Evolutionary conservation across 2,888 invertebrate genomes (phyloP).

Genomic region (Ochropleura leucogaster): DNA sequence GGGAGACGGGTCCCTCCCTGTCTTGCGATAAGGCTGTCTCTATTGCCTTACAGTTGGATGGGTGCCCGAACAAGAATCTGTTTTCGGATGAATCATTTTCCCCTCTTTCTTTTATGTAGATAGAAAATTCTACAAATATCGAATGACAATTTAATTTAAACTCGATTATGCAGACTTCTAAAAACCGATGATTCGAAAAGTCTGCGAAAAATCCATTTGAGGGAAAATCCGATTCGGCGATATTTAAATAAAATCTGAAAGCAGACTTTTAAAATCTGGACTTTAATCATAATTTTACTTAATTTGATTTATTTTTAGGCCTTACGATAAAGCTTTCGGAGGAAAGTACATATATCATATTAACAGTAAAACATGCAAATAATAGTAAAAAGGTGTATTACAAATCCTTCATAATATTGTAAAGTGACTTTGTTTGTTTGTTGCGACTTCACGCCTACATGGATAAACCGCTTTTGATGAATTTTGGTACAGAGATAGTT

Average conservation of each 20-base stretch:
- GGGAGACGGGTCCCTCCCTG: constrained; percentile 28
- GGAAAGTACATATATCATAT: background rate
- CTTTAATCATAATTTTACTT: background rate
- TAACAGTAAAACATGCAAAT: no score
- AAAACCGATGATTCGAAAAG: constrained; percentile 15
- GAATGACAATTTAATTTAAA: constrained; percentile 10
- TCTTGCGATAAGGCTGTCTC: constrained; percentile 27
- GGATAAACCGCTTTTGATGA: no score
- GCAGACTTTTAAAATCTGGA: background rate
- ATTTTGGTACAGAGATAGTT: no score
- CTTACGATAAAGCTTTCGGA: background rate
- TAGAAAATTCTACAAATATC: background rate
- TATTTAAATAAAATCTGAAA: constrained; percentile 22
- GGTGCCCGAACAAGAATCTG: constrained; percentile 21
- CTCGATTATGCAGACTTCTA: constrained; percentile 1
- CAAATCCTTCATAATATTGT: no score
- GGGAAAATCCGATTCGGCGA: constrained; percentile 15
- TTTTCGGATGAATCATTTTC: background rate
- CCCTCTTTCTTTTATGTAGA: background rate
- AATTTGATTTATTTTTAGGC: constrained; percentile 3
- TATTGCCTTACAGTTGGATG: constrained; percentile 32
- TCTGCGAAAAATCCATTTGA: constrained; percentile 4
- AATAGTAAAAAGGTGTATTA: no score
- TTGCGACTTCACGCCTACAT: no score
- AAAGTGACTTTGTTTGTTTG: no score